Percentiles rank a stretch among this genome's conserved stretches.
These are phyloP conservation scores for Spodoptera picta DNA, from an alignment of 2,888 invertebrate genomes.

Conservation along the genomic window DNA sequence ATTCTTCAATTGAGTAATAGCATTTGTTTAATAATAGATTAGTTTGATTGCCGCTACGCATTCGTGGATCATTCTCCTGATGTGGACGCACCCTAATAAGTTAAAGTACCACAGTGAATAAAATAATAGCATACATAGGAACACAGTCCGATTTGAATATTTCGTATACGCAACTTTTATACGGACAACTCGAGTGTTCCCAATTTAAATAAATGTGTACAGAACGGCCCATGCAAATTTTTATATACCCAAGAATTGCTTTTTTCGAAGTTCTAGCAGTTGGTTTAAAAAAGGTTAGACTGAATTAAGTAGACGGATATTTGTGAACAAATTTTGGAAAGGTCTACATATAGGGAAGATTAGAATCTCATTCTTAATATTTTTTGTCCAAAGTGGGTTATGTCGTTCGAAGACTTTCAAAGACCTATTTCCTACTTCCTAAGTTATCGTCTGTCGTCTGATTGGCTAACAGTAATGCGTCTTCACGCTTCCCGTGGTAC, in stretches of 20 bases:
- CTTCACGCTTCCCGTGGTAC: conserved; percentile 4
- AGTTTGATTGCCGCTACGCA: too few species aligned
- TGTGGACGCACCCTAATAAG: too few species aligned
- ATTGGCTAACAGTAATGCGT: conserved; percentile 1
- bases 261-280: neutral
- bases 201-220: conserved; percentile 24
- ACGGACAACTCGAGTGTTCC: conserved; percentile 2
- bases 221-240: conserved; percentile 1
- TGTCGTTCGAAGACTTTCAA: neutral
- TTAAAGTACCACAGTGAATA: too few species aligned
- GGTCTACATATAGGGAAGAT: too few species aligned
- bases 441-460: conserved; percentile 4
- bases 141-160: conserved; percentile 18
- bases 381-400: too few species aligned
- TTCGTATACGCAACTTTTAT: conserved; percentile 11
- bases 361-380: too few species aligned
- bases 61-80: too few species aligned
- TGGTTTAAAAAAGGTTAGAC: neutral
- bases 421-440: conserved; percentile 21
- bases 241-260: neutral
- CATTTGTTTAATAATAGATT: too few species aligned
- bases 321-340: neutral
- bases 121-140: conserved; percentile 3
- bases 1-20: too few species aligned
- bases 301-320: neutral